A percentile compares a stretch with the other conserved stretches of the same genome.
phyloP scores from a whole-genome alignment of 2,888 invertebrate species.

The Plemyria rubiginata region DNA sequence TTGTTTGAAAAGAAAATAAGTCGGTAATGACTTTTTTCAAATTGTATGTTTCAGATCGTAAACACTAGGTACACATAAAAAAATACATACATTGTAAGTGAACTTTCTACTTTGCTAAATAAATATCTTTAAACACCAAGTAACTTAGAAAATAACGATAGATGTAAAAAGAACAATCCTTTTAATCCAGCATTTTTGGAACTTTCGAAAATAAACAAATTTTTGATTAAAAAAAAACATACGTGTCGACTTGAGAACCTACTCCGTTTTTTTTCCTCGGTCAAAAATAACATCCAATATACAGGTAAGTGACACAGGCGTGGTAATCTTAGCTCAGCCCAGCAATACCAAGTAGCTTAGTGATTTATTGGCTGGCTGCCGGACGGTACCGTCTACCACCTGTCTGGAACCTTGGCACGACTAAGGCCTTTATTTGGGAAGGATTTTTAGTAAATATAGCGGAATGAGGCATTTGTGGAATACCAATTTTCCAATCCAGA shows the following conservation, averaged over 20 bases:
- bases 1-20: no score
- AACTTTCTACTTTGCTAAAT: no score
- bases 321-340: conserved; percentile 60
- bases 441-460: conserved; percentile 26
- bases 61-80: no score
- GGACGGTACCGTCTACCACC: conserved; percentile 68
- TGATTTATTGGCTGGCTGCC: conserved; percentile 72
- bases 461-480: conserved; percentile 21
- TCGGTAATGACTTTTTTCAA: no score
- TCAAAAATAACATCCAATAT: no score
- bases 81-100: no score
- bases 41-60: no score
- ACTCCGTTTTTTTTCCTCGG: no score
- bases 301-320: conserved; percentile 7
- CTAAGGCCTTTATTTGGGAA: conserved; percentile 27
- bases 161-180: no score
- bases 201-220: neutral
- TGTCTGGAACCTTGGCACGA: conserved; percentile 55
- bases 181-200: neutral
- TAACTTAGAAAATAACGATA: no score
- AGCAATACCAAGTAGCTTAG: conserved; percentile 67
- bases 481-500: conserved; percentile 16
- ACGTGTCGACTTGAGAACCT: no score
- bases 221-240: neutral
- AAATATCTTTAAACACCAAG: no score